Percentiles rank a stretch among this genome's conserved stretches.
Evolutionary conservation across 2,797 vertebrate genomes (phyloP).

Genomic region (Thunnus albacares): DNA sequence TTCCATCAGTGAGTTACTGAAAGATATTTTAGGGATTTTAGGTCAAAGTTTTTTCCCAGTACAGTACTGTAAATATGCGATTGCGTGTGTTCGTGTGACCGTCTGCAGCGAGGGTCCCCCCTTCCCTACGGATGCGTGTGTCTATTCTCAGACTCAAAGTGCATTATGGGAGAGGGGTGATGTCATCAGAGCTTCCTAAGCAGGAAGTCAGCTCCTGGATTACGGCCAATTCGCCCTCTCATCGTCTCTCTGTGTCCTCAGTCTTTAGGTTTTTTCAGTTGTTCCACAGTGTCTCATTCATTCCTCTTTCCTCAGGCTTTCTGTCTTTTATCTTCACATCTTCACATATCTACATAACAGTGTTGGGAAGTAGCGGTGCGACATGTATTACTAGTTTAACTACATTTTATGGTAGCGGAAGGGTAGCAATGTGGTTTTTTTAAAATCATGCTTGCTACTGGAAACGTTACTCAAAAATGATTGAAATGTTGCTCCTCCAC

Average conservation of each 20-base stretch:
- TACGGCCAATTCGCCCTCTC: constrained; percentile 60
- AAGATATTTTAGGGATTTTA: background rate
- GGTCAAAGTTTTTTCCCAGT: background rate
- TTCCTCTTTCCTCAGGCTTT: background rate
- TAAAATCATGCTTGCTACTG: background rate
- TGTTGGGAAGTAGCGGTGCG: background rate
- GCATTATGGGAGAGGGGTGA: constrained; percentile 77
- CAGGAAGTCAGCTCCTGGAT: constrained; percentile 79
- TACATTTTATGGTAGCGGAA: background rate
- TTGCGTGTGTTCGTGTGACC: constrained; percentile 11
- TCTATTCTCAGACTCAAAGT: constrained; percentile 76
- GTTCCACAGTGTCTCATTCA: constrained; percentile 18
- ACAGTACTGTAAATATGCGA: constrained; percentile 21
- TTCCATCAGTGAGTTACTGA: background rate
- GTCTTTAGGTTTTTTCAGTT: constrained; percentile 31
- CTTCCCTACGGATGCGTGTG: constrained; percentile 68
- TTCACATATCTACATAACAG: background rate
- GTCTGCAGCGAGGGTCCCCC: constrained; percentile 29
- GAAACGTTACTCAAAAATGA: no score
- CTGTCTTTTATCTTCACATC: background rate
- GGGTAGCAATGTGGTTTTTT: background rate
- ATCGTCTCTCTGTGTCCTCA: constrained; percentile 41
- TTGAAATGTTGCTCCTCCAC: background rate
- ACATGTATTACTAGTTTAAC: background rate
- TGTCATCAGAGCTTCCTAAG: constrained; percentile 74